phyloP scores from a whole-genome alignment of 2,113 vertebrate species.

The Jaculus jaculus region DNA sequence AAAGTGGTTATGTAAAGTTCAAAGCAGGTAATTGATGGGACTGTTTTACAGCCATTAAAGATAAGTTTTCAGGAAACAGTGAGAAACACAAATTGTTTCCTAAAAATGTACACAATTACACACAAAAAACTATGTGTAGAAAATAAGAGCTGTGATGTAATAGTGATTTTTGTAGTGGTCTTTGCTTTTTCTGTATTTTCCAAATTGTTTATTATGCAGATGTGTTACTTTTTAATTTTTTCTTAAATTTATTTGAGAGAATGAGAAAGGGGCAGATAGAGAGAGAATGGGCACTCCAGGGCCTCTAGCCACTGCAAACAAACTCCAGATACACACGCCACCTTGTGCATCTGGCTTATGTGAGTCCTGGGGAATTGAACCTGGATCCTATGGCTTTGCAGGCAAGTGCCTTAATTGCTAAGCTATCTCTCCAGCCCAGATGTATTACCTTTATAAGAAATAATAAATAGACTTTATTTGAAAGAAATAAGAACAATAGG shows the following conservation, averaged over 20 bases:
- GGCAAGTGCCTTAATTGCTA: too few relatives aligned
- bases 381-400: too few relatives aligned
- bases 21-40: background rate
- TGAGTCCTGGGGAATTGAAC: too few relatives aligned
- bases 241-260: background rate
- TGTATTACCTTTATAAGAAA: too few relatives aligned
- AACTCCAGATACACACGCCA: too few relatives aligned
- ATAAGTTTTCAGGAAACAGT: background rate
- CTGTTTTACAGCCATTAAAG: background rate
- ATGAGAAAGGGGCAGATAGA: too few relatives aligned
- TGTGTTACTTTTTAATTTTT: background rate
- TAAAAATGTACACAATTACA: background rate
- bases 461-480: background rate
- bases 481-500: background rate
- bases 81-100: background rate
- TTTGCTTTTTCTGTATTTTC: background rate
- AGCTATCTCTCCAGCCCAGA: too few relatives aligned
- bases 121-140: background rate
- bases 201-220: background rate
- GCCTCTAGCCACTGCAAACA: too few relatives aligned
- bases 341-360: too few relatives aligned
- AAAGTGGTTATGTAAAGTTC: background rate
- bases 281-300: too few relatives aligned
- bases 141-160: background rate
- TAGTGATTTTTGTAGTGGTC: background rate